Evolutionary conservation across 1,140 invertebrate species (phyloP).

Genomic region (Drosophila saltans): DNA sequence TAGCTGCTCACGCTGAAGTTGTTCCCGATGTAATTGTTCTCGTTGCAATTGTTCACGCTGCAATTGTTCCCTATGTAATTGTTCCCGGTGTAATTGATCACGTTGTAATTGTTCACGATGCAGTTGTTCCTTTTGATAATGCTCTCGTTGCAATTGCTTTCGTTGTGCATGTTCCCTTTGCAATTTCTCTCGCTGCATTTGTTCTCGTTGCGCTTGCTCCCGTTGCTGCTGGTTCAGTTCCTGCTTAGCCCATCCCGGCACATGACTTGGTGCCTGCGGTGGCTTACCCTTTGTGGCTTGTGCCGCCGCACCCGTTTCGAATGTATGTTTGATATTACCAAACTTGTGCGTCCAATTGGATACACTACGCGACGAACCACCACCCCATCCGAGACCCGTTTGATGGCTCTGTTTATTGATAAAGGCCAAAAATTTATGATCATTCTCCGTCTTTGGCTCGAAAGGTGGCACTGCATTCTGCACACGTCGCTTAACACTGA

Average conservation of each 20-base stretch:
- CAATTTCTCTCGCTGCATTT: slow-evolving; percentile 43
- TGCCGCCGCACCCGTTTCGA: slow-evolving; percentile 85
- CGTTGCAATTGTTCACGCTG: slow-evolving; percentile 26
- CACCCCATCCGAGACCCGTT: slow-evolving; percentile 73
- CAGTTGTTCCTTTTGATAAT: slow-evolving; percentile 34
- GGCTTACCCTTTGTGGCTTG: slow-evolving; percentile 70
- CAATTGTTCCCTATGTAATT: slow-evolving; percentile 27
- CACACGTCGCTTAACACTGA: slow-evolving; percentile 83
- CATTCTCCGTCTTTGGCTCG: slow-evolving; percentile 92
- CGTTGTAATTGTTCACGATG: slow-evolving; percentile 37
- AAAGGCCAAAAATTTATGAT: slow-evolving; percentile 92
- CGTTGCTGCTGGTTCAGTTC: slow-evolving; percentile 39
- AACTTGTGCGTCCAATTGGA: slow-evolving; percentile 91
- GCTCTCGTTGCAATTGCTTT: slow-evolving; percentile 35
- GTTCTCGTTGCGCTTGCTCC: slow-evolving; percentile 38
- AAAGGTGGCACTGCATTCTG: slow-evolving; percentile 86
- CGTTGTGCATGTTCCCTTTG: slow-evolving; percentile 25
- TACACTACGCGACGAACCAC: slow-evolving; percentile 73
- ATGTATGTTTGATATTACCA: slow-evolving; percentile 92
- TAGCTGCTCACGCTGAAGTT: slow-evolving; percentile 15
- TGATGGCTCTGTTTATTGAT: slow-evolving; percentile 89
- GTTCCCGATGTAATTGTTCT: slow-evolving; percentile 29
- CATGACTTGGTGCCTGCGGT: slow-evolving; percentile 56
- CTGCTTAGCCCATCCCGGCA: slow-evolving; percentile 84
- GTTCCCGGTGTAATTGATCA: slow-evolving; percentile 29